Base-by-base conservation (phyloP, 2,888 invertebrate genomes). In the Tryphoninae sp. region DNA sequence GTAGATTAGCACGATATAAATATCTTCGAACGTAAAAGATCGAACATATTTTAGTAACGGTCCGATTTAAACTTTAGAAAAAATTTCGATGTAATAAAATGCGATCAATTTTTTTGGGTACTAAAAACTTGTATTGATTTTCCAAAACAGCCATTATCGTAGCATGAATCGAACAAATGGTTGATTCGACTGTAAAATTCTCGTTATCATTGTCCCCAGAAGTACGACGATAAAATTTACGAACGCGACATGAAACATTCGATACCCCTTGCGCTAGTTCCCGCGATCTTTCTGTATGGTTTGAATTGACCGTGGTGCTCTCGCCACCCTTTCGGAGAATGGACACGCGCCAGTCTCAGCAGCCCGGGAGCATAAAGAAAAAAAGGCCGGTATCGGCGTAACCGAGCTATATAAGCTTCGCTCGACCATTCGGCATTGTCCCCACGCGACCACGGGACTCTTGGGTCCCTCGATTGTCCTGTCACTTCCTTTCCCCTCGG, bases 391-490 rank as follows among this genome's bases (percentile, higher is more conserved):
- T 64, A 73, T 74, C 69, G 78, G 55, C 33, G 33, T 6, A 33
- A 65, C 72, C 53, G 55, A 67, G 78, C 59, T 78, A 61, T 72
- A 51, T 67, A 67, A 78, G 78, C 78, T 81, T 77, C 42, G 64
- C 71, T 71, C 65, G 51, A 45, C 65, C 69, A 74, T 78, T 81
- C 59, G 69, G 71, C 73, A 81, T 81, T 81, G 81, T 81, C 81
- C 76, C 77, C 73, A 65, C 73, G 69, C 74, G 72, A 80, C 67
- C 76, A 42, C 74, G 23, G 65, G 64, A 64, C 77, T 61, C 78
- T 67, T 13, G 71, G 73, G 67, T 59, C 65, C 72, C 64, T 51
- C 68, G 75, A 81, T 78, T 81, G 73, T 80, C 80, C 82, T 78
- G 78, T 82, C 78, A 75, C 62, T 69, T 55, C 65, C 68, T 73